phyloP scores from a whole-genome alignment of 2,113 vertebrate genomes.

The Megaleporinus macrocephalus region DNA sequence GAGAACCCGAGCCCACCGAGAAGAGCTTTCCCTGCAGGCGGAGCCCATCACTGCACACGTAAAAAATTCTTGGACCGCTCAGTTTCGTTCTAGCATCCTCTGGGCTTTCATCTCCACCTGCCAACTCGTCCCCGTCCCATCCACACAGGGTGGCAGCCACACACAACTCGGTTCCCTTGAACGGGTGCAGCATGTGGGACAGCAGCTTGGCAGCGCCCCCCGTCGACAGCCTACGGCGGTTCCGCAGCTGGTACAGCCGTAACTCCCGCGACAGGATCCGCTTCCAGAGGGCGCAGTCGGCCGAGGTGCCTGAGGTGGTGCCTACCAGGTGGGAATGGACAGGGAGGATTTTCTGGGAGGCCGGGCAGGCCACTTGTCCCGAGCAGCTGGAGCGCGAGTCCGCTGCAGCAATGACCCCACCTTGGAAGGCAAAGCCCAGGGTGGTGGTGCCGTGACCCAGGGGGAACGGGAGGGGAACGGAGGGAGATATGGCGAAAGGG shows the following conservation, averaged over 20 bases:
- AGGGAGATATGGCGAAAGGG: constrained; percentile 55
- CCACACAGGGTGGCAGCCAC: constrained; percentile 87
- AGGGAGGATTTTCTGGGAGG: constrained; percentile 82
- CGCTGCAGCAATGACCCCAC: constrained; percentile 83
- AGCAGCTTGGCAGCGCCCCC: constrained; percentile 82
- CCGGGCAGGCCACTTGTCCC: constrained; percentile 78
- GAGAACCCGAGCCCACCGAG: constrained; percentile 87
- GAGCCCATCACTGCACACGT: constrained; percentile 86
- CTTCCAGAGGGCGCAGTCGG: constrained; percentile 83
- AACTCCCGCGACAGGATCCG: constrained; percentile 81
- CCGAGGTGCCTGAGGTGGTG: constrained; percentile 86
- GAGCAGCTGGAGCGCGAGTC: constrained; percentile 87
- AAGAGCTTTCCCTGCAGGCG: constrained; percentile 79
- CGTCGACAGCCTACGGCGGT: constrained; percentile 78
- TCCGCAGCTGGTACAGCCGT: constrained; percentile 80
- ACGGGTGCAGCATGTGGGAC: constrained; percentile 80
- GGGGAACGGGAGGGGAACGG: constrained; percentile 74
- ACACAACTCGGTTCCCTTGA: constrained; percentile 84
- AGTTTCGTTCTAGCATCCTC: not conserved
- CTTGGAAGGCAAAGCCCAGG: constrained; percentile 83
- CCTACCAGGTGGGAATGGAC: constrained; percentile 85
- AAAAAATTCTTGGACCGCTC: constrained; percentile 79
- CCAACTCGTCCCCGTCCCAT: constrained; percentile 78
- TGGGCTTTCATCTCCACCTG: not conserved
- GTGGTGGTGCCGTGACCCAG: constrained; percentile 87